Percentiles rank a stretch among this genome's conserved stretches.
These are phyloP conservation scores for Cephus pulcher DNA, from an alignment of 2,888 invertebrate species.

Conservation along the genomic window DNA sequence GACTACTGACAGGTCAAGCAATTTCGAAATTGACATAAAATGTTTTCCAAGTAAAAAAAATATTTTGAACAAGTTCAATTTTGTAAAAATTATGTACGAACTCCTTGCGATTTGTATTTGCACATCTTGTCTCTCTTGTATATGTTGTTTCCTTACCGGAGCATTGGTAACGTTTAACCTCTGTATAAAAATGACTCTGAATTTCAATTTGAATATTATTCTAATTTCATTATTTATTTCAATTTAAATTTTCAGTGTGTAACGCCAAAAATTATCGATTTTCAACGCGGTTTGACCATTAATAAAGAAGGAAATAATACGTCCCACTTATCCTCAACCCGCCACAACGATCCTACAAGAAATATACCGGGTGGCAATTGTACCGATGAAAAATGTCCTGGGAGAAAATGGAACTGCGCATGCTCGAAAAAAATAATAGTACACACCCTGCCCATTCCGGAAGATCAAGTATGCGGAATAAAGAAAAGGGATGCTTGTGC, in stretches of 20 bases:
- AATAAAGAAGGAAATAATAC: neutral
- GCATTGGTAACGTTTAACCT: slow-evolving; percentile 32
- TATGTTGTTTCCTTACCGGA: slow-evolving; percentile 40
- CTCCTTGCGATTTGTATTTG: slow-evolving; percentile 36
- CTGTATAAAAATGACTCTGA: neutral
- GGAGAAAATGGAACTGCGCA: slow-evolving; percentile 9
- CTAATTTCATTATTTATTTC: neutral
- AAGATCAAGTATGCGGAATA: slow-evolving; percentile 10
- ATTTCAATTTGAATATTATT: neutral
- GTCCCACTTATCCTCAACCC: too few species aligned
- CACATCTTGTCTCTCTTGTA: slow-evolving; percentile 39
- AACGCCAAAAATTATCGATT: slow-evolving; percentile 23
- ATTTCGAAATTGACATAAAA: too few species aligned
- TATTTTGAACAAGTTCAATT: slow-evolving; percentile 2
- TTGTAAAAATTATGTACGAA: slow-evolving; percentile 34
- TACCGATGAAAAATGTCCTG: slow-evolving; percentile 8
- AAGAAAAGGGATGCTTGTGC: slow-evolving; percentile 16
- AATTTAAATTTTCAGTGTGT: slow-evolving; percentile 16
- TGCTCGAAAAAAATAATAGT: slow-evolving; percentile 21
- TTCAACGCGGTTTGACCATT: neutral
- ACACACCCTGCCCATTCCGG: slow-evolving; percentile 20
- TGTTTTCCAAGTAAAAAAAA: too few species aligned
- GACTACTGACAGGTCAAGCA: too few species aligned
- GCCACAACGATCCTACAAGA: neutral
- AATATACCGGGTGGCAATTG: neutral